Conservation (phyloP, 2,888 invertebrate species). For the Onthophagus sagittarius region DNA sequence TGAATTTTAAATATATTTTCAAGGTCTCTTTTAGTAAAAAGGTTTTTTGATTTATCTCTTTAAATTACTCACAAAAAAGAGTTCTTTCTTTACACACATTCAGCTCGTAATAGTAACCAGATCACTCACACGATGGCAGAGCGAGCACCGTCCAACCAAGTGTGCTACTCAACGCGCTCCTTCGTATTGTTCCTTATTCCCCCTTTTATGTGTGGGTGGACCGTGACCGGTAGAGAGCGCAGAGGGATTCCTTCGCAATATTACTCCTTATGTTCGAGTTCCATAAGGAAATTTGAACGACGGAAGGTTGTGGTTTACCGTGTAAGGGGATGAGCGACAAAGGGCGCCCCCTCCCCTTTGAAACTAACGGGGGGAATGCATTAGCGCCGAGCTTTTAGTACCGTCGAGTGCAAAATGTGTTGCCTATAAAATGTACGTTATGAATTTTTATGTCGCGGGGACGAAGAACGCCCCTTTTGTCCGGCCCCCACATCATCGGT, state of each 20-base stretch:
- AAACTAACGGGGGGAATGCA: conserved; percentile 34
- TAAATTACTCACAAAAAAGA: not conserved
- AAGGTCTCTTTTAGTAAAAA: too few species aligned
- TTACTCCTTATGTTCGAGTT: not conserved
- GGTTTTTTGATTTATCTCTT: too few species aligned
- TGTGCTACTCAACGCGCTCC: not conserved
- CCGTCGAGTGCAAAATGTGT: conserved; percentile 37
- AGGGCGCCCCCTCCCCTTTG: conserved; percentile 15
- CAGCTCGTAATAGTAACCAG: not conserved
- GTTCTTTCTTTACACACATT: not conserved
- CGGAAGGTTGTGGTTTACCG: conserved; percentile 3
- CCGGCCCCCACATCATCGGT: not conserved
- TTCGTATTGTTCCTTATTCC: not conserved
- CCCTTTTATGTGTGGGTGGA: not conserved
- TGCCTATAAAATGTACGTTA: conserved; percentile 39
- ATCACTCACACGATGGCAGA: not conserved
- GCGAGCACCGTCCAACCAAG: not conserved
- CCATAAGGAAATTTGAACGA: not conserved
- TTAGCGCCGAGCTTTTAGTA: conserved; percentile 42
- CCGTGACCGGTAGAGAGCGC: not conserved
- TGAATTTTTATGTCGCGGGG: conserved; percentile 31
- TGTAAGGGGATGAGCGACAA: conserved; percentile 1
- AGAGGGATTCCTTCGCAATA: too few species aligned
- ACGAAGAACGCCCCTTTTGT: not conserved
- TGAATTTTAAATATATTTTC: too few species aligned